Percentiles rank a stretch among this genome's conserved stretches.
These are phyloP conservation scores for Anas platyrhynchos DNA, from an alignment of 2,113 vertebrate species.

Conservation along the genomic window DNA sequence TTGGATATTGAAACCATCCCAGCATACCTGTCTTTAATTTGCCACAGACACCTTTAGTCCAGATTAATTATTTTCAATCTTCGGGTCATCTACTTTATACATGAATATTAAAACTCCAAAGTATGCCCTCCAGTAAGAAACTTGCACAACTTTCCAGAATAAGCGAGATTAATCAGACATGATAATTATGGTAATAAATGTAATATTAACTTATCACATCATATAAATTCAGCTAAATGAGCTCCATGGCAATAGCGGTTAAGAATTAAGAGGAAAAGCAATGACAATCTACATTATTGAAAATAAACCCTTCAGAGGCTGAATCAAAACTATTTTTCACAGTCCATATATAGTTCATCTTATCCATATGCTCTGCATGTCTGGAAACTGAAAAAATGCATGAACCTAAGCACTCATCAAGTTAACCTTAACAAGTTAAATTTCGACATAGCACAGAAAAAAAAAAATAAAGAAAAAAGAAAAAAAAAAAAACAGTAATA, in stretches of 20 bases:
- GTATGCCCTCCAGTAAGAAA: slow-evolving; percentile 49
- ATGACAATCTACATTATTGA: slow-evolving; percentile 11
- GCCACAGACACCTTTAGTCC: background rate
- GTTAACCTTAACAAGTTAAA: background rate
- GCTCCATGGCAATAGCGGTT: background rate
- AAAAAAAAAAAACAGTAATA: background rate
- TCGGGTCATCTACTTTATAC: background rate
- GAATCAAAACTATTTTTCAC: slow-evolving; percentile 22
- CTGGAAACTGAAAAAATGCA: background rate
- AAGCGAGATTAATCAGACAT: slow-evolving; percentile 57
- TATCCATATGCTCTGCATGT: background rate
- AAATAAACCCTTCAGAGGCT: slow-evolving; percentile 5
- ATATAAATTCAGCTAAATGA: slow-evolving; percentile 52
- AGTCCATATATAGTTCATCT: background rate
- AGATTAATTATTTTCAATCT: slow-evolving; percentile 33
- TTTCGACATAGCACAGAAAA: background rate
- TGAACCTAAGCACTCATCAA: background rate
- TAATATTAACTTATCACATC: slow-evolving; percentile 29
- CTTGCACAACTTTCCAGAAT: slow-evolving; percentile 26
- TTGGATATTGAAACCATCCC: background rate
- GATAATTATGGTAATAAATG: slow-evolving; percentile 56
- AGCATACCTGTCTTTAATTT: slow-evolving; percentile 28
- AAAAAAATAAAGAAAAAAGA: no score
- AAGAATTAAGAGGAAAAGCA: slow-evolving; percentile 21
- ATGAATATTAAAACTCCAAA: slow-evolving; percentile 50